Evolutionary conservation across 1,140 invertebrate species (phyloP), one percentile per base, ranked within the genome.

Genomic region (Drosophila littoralis): DNA sequence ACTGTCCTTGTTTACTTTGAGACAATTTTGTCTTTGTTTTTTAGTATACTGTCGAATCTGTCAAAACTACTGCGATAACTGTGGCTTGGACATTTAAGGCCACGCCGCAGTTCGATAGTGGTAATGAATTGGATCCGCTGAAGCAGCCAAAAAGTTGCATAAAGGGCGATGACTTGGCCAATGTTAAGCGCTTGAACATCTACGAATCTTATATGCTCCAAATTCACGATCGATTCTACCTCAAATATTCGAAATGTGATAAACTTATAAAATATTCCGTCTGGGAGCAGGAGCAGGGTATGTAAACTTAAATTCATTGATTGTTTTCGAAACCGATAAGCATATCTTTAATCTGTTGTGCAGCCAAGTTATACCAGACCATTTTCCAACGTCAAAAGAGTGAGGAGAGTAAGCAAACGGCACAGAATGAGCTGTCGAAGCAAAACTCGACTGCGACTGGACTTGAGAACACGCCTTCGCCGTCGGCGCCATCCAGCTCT

Each of bases 171-270:
- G 95, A 97, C 81, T 93, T 97, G 9, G 95, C 95, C 75, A 95
- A 96, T 72, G 90, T 98, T 1, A 96, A 96, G 81, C 93, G 96
- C 50, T 93, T 98, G 28, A 97, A 97, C 91, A 95, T 97, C 17
- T 98, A 98, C 88, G 96, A 97, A 80, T 96, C 97, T n/a, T 97
- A 97, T 89, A 97, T 96, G 48, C 93, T 97, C 48, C 97, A 98
- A 93, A 95, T 98, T 40, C 97, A 97, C 48, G 97, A 98, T 93
- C 94, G 96, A 69, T 96, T 96, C 73, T 95, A 94, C 90, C 92
- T 94, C 61, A 94, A 93, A 63, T 93, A 94, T 76, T 91, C 91
- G 7, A 84, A 93, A 15, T 93, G 93, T 66, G 94, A 94, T 91
- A 93, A 91, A 9, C 93, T 94, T 73, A 66, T 93, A 38, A 93